A percentile compares a stretch with the other conserved stretches of the same genome.
Conservation (phyloP, 2,888 invertebrate species). For the Antheraea yamamai region DNA sequence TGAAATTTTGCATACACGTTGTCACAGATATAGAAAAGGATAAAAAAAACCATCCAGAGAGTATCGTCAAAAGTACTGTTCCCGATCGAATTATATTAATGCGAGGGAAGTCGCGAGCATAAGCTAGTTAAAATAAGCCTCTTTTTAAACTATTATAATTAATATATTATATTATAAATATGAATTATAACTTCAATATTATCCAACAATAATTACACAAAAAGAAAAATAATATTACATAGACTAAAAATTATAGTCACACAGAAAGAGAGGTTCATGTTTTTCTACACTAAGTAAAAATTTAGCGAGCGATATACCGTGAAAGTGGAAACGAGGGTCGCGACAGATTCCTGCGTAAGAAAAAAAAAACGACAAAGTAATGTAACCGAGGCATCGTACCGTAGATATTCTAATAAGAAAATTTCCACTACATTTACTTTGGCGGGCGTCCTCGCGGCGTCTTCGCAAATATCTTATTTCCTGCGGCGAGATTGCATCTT, state of each 20-base stretch:
- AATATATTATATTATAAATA: not conserved
- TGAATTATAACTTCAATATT: too few species aligned
- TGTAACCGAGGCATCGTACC: conserved; percentile 77
- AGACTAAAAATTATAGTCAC: not conserved
- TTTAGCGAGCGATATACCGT: conserved; percentile 57
- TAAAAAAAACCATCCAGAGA: too few species aligned
- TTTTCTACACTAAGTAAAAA: conserved; percentile 28
- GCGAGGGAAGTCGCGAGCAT: too few species aligned
- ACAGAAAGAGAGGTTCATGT: not conserved
- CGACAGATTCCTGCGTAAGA: conserved; percentile 72
- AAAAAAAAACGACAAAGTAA: conserved; percentile 71
- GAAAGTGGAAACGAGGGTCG: conserved; percentile 57
- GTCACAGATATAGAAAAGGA: too few species aligned
- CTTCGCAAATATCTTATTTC: conserved; percentile 83
- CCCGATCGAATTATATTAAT: too few species aligned
- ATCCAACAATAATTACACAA: not conserved
- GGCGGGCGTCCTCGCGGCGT: conserved; percentile 80
- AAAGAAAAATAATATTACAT: not conserved
- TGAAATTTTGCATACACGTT: too few species aligned
- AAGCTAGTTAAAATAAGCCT: too few species aligned
- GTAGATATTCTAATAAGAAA: conserved; percentile 83
- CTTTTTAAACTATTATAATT: not conserved
- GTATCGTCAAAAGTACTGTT: too few species aligned
- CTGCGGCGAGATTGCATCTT: conserved; percentile 83
- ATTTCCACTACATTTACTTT: conserved; percentile 83